Evolutionary conservation across 1,140 invertebrate species (phyloP).

Genomic region (roundworm (Caenorhabditis elegans)): DNA sequence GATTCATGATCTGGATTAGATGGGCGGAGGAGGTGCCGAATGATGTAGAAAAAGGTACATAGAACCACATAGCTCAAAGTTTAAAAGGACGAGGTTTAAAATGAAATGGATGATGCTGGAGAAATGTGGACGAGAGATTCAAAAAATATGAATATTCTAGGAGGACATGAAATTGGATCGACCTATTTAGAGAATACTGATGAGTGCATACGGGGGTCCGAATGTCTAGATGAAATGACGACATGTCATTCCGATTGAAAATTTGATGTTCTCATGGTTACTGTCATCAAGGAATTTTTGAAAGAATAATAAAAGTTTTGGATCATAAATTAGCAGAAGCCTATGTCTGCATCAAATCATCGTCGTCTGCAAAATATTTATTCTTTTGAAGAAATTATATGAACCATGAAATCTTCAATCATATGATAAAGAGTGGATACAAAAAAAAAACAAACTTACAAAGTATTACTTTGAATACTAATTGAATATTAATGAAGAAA

Average conservation of each 20-base stretch:
- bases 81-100: background rate
- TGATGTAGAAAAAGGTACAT: too few relatives aligned
- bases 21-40: background rate
- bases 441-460: too few relatives aligned
- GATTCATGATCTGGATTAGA: background rate
- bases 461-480: too few relatives aligned
- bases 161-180: conserved; percentile 23
- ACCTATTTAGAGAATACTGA: background rate
- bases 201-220: background rate
- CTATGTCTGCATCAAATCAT: background rate
- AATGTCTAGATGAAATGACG: background rate
- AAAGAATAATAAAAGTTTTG: background rate
- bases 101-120: background rate
- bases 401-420: too few relatives aligned
- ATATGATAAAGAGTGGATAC: too few relatives aligned
- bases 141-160: conserved; percentile 11
- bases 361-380: too few relatives aligned
- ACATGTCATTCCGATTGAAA: background rate
- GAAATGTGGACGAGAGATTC: background rate
- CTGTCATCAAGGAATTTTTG: background rate
- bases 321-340: background rate
- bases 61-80: background rate
- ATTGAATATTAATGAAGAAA: too few relatives aligned
- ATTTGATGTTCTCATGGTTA: background rate
- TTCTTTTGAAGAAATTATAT: too few relatives aligned